A percentile compares a stretch with the other conserved stretches of the same genome.
Conservation (phyloP, 2,888 invertebrate genomes). For the Cephus pulcher region DNA sequence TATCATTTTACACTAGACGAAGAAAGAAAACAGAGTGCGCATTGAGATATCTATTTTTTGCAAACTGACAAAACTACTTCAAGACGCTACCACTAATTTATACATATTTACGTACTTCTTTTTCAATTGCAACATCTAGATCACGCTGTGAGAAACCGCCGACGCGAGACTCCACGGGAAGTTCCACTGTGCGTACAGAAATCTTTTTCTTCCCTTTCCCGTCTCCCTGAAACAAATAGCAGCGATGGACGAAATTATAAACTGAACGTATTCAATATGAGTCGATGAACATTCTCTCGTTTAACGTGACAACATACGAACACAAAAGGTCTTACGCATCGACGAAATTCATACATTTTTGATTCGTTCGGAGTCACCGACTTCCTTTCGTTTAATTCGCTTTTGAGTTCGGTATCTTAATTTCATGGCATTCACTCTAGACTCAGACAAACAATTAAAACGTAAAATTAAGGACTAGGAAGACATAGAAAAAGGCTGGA, state of each 20-base stretch:
- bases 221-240: constrained; percentile 53
- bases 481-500: not conserved
- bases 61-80: not conserved
- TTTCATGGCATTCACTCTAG: not conserved
- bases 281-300: not conserved
- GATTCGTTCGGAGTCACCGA: too few species aligned
- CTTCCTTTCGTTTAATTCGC: too few species aligned
- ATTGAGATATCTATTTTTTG: not conserved
- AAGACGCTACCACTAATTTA: constrained; percentile 4
- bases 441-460: not conserved
- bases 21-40: constrained; percentile 13
- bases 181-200: constrained; percentile 82
- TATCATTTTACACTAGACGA: constrained; percentile 79
- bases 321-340: not conserved
- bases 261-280: not conserved
- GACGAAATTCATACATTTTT: too few species aligned
- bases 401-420: not conserved
- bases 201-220: constrained; percentile 80
- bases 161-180: constrained; percentile 83
- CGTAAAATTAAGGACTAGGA: not conserved
- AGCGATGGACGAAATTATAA: not conserved
- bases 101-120: constrained; percentile 72
- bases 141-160: constrained; percentile 79
- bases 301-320: not conserved
- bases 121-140: constrained; percentile 80